phyloP scores from a whole-genome alignment of 1,140 invertebrate species.

The Drosophila trapezifrons region DNA sequence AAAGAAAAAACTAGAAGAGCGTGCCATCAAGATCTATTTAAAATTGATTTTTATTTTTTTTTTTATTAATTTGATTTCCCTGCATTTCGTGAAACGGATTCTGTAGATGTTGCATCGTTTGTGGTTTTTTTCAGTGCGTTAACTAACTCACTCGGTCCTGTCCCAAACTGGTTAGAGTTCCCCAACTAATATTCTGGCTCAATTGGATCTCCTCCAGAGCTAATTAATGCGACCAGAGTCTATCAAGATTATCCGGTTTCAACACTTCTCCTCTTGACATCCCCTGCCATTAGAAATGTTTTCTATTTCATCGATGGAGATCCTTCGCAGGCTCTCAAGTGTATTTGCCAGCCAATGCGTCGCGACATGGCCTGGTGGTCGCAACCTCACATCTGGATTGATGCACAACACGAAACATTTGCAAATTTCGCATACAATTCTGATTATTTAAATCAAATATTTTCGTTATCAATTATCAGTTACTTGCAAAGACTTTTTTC shows the following conservation, averaged over 20 bases:
- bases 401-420: slow-evolving; percentile 14
- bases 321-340: slow-evolving; percentile 37
- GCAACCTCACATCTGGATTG: slow-evolving; percentile 12
- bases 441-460: too few species aligned
- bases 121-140: slow-evolving; percentile 8
- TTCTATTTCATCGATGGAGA: slow-evolving; percentile 40
- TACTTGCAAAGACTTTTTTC: too few species aligned
- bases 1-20: background rate
- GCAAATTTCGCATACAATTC: background rate
- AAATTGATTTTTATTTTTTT: background rate
- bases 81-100: too few species aligned
- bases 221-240: slow-evolving; percentile 37
- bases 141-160: background rate
- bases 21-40: too few species aligned
- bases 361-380: slow-evolving; percentile 22
- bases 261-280: slow-evolving; percentile 16
- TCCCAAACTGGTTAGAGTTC: slow-evolving; percentile 20
- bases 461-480: too few species aligned
- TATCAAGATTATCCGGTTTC: slow-evolving; percentile 50
- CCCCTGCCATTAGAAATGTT: slow-evolving; percentile 37
- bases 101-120: background rate
- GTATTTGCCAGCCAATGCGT: slow-evolving; percentile 41
- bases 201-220: slow-evolving; percentile 25
- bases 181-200: slow-evolving; percentile 30
- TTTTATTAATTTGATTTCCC: background rate